Evolutionary conservation across 2,888 invertebrate genomes (phyloP).

Genomic region (Meta bourneti): DNA sequence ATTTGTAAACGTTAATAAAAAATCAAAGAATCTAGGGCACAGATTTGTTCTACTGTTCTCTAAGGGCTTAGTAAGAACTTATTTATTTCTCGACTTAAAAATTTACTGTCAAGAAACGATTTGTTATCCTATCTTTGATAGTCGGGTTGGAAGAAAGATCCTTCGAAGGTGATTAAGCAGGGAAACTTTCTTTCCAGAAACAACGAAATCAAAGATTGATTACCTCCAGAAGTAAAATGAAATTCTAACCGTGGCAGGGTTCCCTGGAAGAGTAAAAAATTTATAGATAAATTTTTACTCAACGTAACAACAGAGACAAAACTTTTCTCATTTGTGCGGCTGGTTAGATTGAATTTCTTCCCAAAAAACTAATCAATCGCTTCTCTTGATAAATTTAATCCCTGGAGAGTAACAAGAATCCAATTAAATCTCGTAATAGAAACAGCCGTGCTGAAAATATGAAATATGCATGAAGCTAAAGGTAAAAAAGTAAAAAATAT

Average conservation of each 20-base stretch:
- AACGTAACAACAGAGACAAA: not conserved
- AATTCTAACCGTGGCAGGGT: not conserved
- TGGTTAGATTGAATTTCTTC: constrained; percentile 28
- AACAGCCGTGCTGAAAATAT: constrained; percentile 7
- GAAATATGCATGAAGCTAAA: constrained; percentile 43
- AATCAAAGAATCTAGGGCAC: not conserved
- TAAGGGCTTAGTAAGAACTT: not conserved
- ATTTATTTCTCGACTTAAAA: not conserved
- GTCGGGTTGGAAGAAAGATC: not conserved
- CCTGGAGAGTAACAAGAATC: constrained; percentile 8
- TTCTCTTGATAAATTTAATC: constrained; percentile 32
- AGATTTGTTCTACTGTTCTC: not conserved
- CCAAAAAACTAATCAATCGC: not conserved
- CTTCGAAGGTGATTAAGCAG: not conserved
- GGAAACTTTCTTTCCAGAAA: not conserved
- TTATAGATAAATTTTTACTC: not conserved
- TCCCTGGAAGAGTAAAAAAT: not conserved
- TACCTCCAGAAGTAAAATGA: not conserved
- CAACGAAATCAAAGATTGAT: not conserved
- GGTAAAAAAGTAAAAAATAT: not conserved
- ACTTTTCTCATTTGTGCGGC: constrained; percentile 29
- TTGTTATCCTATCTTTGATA: not conserved
- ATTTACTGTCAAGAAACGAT: not conserved
- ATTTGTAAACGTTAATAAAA: not conserved
- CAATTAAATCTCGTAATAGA: constrained; percentile 23